phyloP scores from a whole-genome alignment of 2,888 invertebrate genomes.

The Pristionchus maxplancki region DNA sequence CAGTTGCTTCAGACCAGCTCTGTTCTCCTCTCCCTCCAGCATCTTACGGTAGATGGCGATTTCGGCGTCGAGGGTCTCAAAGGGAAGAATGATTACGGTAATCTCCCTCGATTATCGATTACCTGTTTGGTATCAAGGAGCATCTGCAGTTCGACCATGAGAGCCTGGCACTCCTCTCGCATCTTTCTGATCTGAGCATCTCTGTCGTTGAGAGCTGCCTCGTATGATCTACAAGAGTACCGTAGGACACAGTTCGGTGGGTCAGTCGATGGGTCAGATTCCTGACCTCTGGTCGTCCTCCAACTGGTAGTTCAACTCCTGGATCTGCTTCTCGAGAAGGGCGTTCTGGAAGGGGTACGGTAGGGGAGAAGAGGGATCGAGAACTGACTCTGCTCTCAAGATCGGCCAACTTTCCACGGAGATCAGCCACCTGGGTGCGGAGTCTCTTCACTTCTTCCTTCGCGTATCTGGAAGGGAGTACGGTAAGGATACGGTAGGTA shows the following conservation, averaged over 20 bases:
- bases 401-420: slow-evolving; percentile 79
- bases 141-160: slow-evolving; percentile 79
- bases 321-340: slow-evolving; percentile 79
- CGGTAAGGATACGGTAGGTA: neutral
- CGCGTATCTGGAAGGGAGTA: slow-evolving; percentile 70
- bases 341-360: slow-evolving; percentile 77
- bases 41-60: slow-evolving; percentile 82
- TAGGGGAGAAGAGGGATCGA: neutral
- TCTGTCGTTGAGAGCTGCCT: slow-evolving; percentile 78
- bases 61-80: slow-evolving; percentile 81
- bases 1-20: slow-evolving; percentile 77
- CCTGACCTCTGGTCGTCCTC: slow-evolving; percentile 78
- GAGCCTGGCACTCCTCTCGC: slow-evolving; percentile 78
- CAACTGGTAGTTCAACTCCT: slow-evolving; percentile 79
- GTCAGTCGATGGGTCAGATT: neutral
- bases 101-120: neutral
- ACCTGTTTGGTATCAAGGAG: slow-evolving; percentile 80
- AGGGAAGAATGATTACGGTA: slow-evolving; percentile 31
- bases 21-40: slow-evolving; percentile 81
- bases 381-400: slow-evolving; percentile 78
- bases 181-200: slow-evolving; percentile 78
- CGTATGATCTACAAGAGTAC: slow-evolving; percentile 73
- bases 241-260: neutral
- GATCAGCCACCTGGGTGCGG: slow-evolving; percentile 78
- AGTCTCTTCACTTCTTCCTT: slow-evolving; percentile 80